Base-by-base conservation (phyloP, 2,888 invertebrate genomes). In the Hanleya hanleyi region DNA sequence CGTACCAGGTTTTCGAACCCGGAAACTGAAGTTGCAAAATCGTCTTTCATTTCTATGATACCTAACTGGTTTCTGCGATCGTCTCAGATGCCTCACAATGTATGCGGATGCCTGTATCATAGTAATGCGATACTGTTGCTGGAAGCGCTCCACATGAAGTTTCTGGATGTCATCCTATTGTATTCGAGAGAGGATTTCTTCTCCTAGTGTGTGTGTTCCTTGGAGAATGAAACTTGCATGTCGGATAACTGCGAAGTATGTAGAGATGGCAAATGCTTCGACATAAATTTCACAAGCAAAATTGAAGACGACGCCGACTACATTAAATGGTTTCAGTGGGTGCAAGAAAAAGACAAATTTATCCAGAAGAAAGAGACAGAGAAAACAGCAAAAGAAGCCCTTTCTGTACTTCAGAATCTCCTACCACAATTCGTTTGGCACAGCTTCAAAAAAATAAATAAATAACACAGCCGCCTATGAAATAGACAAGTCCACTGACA, bases 101-200 rank as follows among this genome's bases (percentile, higher is more conserved):
- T 73, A 15, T 73, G 73, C 32, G 65, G 36, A 5, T 73, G 73
- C 37, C 26, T 15, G 22, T 73, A 73, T 47, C 73, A 73, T 47
- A 61, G 36, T n/a, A 73, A 73, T 66, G 47, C 70, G 7, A 64
- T 47, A 15, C 69, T 73, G 22, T 29, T 72, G n/a, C 62, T 73
- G 12, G 69, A 70, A 70, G 29, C 70, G n/a, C 41, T 70, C 50
- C 49, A 71, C 26, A 33, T 35, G 18, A 67, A 67, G 29, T 67
- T 12, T 35, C 71, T 67, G 7, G 57, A 51, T 33, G 33, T 51
- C 22, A 18, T 70, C 18, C 65, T 66, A n/a, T 38, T 65, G 22
- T 70, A 70, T 49, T 65, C 70, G 1, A 70, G 51, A 50, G 47
- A 70, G 22, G 70, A 32, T 22, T 65, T 70, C 57, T 32, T 65